A percentile compares a stretch with the other conserved stretches of the same genome.
Evolutionary conservation across 2,113 vertebrate species (phyloP).

Genomic region (Trachemys scripta): DNA sequence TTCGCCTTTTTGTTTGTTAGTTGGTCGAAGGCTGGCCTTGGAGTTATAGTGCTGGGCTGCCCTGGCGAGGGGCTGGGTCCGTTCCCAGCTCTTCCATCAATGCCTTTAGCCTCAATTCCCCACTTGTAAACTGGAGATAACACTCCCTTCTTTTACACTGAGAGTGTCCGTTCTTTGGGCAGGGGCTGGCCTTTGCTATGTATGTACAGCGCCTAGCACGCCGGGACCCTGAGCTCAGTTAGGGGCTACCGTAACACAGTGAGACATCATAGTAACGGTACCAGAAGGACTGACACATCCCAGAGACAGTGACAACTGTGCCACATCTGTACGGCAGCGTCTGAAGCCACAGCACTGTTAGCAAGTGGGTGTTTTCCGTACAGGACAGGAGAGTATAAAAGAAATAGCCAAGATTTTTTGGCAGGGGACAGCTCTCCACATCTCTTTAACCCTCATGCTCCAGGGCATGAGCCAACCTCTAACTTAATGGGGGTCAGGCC

Average conservation of each 20-base stretch:
- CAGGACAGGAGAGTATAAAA: not conserved
- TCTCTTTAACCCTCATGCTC: not conserved
- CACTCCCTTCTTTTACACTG: not conserved
- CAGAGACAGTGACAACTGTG: too few species aligned
- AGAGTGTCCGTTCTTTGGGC: not conserved
- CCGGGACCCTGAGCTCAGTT: not conserved
- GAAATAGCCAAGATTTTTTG: not conserved
- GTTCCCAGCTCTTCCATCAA: not conserved
- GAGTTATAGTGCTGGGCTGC: not conserved
- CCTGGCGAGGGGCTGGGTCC: not conserved
- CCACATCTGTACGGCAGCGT: not conserved
- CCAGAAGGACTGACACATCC: not conserved
- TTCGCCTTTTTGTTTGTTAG: fast-evolving
- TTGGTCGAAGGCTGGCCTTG: not conserved
- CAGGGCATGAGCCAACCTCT: not conserved
- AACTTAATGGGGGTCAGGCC: not conserved
- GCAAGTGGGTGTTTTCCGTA: not conserved
- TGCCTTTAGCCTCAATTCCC: not conserved
- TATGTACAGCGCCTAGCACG: not conserved
- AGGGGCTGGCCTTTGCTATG: not conserved
- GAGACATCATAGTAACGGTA: not conserved
- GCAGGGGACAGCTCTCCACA: not conserved
- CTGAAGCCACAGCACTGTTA: not conserved
- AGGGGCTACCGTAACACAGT: not conserved
- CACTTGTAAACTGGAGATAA: not conserved